Percentiles rank a stretch among this genome's conserved stretches.
Conservation (phyloP, 2,797 vertebrate genomes). For the Arrhamphus sclerolepis region DNA sequence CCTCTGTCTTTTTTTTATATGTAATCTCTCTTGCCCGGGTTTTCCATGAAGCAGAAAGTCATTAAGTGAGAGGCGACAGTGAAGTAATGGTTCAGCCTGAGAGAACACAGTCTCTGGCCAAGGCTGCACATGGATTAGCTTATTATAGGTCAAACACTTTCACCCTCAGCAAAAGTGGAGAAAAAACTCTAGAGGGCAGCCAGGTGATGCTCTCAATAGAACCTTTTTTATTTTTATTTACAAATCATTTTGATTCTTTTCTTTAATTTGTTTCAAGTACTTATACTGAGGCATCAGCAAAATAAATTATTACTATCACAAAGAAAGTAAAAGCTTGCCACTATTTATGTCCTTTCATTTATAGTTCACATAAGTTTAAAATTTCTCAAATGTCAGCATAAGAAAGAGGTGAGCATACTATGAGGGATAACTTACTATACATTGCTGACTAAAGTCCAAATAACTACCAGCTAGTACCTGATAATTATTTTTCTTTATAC, state of each 20-base stretch:
- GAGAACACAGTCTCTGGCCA: slow-evolving; percentile 69
- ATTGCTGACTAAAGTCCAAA: no score
- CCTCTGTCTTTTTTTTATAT: slow-evolving; percentile 48
- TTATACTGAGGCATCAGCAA: background rate
- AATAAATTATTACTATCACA: no score
- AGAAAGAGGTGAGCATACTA: background rate
- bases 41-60: slow-evolving; percentile 75
- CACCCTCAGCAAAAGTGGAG: slow-evolving; percentile 32
- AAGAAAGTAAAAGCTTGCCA: no score
- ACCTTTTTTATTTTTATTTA: slow-evolving; percentile 47
- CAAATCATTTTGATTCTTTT: slow-evolving; percentile 43
- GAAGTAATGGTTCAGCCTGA: slow-evolving; percentile 73
- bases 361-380: no score
- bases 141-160: slow-evolving; percentile 63
- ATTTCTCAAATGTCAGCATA: no score
- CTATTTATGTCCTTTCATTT: no score
- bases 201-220: slow-evolving; percentile 48
- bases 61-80: slow-evolving; percentile 74
- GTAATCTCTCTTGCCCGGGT: slow-evolving; percentile 68
- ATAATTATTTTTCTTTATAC: no score
- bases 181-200: slow-evolving; percentile 38
- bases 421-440: background rate
- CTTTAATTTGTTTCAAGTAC: background rate
- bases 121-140: slow-evolving; percentile 69
- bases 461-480: background rate